Conservation (phyloP, 2,113 vertebrate species). For the Pelvicachromis taeniatus region DNA sequence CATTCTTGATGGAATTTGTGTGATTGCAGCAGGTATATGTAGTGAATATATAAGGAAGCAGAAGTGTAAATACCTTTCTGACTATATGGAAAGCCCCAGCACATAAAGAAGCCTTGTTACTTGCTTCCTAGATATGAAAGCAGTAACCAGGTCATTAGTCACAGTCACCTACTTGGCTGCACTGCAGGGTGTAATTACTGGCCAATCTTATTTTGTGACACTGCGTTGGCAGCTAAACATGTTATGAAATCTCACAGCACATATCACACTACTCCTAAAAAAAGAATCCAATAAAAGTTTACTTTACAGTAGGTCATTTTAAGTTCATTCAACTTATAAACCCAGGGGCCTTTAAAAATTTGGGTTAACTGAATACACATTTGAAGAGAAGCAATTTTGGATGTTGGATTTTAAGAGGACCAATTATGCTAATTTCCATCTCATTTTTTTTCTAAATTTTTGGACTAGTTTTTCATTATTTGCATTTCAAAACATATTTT, state of each 20-base stretch:
- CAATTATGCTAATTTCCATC: not conserved
- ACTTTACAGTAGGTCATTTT: not conserved
- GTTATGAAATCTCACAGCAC: not conserved
- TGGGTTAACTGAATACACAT: not conserved
- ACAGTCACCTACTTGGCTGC: not conserved
- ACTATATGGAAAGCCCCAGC: not conserved
- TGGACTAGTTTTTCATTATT: not conserved
- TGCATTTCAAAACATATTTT: not conserved
- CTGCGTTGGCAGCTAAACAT: not conserved
- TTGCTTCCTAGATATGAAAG: not conserved
- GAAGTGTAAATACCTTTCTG: not conserved
- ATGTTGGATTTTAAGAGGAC: not conserved
- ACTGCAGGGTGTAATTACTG: not conserved
- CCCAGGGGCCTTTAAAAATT: not conserved
- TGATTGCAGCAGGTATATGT: not conserved
- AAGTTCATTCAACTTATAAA: not conserved
- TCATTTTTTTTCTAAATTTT: fast-evolving
- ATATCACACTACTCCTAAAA: not conserved
- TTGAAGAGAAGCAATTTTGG: not conserved
- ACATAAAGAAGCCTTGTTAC: not conserved
- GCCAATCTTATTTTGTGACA: not conserved
- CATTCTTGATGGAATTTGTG: not conserved
- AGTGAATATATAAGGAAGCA: not conserved
- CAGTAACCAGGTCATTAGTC: not conserved
- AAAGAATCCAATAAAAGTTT: not conserved